These are phyloP conservation scores for Micronycteris hirsuta DNA, from an alignment of 2,113 vertebrate genomes.

Conservation along the genomic window DNA sequence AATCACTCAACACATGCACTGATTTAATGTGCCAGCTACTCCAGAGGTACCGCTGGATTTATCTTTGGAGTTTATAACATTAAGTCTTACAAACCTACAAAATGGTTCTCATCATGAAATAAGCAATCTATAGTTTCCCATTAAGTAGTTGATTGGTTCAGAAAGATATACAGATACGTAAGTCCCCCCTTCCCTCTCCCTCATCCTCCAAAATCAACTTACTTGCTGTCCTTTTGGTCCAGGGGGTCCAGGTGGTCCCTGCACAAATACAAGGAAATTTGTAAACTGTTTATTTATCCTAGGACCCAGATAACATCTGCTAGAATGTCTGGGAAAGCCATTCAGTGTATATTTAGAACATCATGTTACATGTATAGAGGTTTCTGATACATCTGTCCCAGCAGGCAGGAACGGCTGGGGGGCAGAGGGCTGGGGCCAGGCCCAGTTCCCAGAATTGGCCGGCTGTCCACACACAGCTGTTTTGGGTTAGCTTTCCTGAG, in stretches of 20 bases:
- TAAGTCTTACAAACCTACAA: not conserved
- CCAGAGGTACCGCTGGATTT: not conserved
- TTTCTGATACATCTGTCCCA: not conserved
- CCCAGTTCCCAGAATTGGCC: not conserved
- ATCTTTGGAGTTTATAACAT: not conserved
- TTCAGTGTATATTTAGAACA: not conserved
- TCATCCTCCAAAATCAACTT: slow-evolving; percentile 54
- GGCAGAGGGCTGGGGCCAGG: not conserved
- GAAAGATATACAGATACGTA: rapidly evolving
- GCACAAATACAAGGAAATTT: slow-evolving; percentile 62
- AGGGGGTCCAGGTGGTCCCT: slow-evolving; percentile 89
- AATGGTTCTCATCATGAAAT: rapidly evolving
- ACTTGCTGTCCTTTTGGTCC: slow-evolving; percentile 88
- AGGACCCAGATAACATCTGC: not conserved
- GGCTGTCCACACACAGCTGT: not conserved
- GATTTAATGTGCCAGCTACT: rapidly evolving
- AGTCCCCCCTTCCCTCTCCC: not conserved
- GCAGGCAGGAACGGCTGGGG: not conserved
- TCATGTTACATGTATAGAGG: not conserved
- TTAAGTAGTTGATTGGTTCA: rapidly evolving
- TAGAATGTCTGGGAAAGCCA: not conserved
- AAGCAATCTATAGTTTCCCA: not conserved
- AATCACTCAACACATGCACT: rapidly evolving
- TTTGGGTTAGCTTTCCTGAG: not conserved
- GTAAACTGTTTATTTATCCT: slow-evolving; percentile 12